Percentiles rank a stretch among this genome's conserved stretches.
Conservation (phyloP, 2,888 invertebrate species). For the Acrobasis suavella region DNA sequence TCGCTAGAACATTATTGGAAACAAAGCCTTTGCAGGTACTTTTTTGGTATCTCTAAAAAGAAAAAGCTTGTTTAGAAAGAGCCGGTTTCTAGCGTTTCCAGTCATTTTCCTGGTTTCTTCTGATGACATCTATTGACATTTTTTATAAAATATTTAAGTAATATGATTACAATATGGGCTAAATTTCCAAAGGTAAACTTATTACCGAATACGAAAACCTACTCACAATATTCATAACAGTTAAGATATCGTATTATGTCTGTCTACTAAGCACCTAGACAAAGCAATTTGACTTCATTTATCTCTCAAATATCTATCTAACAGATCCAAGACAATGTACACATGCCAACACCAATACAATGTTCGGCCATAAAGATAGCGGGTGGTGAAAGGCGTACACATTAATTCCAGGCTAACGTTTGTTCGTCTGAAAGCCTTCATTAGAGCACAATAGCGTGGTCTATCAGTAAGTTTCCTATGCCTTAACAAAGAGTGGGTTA, state of each 20-base stretch:
- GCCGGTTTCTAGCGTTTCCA: too few species aligned
- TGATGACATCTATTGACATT: too few species aligned
- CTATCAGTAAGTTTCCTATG: conserved; percentile 72
- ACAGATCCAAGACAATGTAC: conserved; percentile 38
- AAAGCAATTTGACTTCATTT: conserved; percentile 8
- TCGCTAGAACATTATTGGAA: too few species aligned
- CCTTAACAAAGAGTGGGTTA: conserved; percentile 40
- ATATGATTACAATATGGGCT: too few species aligned
- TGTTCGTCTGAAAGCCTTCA: conserved; percentile 74
- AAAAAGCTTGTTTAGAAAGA: too few species aligned
- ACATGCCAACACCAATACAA: conserved; percentile 61
- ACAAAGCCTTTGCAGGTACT: too few species aligned
- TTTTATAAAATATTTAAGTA: too few species aligned
- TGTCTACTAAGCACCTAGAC: not conserved
- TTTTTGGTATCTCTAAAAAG: too few species aligned
- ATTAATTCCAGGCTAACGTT: conserved; percentile 66
- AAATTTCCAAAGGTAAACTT: not conserved
- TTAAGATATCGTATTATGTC: conserved; percentile 1
- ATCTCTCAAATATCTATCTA: not conserved
- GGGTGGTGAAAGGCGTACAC: conserved; percentile 61
- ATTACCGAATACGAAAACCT: not conserved
- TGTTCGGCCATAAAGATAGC: conserved; percentile 64
- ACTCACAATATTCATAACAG: not conserved
- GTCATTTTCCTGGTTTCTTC: too few species aligned
- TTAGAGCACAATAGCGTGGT: conserved; percentile 71